Base-by-base conservation (phyloP, 1,140 invertebrate species). In the Spodoptera litura region DNA sequence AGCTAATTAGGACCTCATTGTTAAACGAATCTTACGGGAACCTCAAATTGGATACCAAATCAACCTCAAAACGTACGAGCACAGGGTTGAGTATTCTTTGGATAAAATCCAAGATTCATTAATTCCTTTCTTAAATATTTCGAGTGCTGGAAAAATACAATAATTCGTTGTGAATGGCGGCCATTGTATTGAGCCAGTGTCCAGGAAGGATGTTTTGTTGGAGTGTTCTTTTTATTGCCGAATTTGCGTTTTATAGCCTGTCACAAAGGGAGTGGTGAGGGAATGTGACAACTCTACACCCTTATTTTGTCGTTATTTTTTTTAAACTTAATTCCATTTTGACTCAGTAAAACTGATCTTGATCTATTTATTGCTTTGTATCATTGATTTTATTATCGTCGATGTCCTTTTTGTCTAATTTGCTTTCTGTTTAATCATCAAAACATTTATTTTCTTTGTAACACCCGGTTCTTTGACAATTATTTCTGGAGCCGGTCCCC, bases 161-260 rank as follows among this genome's bases (percentile, higher is more conserved):
- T 93, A 93, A 94, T 93, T 90, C 85, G 81, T 80, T 85, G 84
- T 90, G 93, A 93, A 93, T 93, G 84, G 90, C 85, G 81, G 86
- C 81, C 78, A 92, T 93, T 94, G 91, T 93, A 91, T 93, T 91
- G 90, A 92, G 88, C 87, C 91, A 89, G 89, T 94, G 93, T 94
- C 93, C 93, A 94, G 92, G 92, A 93, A 92, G 92, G 87, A 91
- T 93, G 91, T 93, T 94, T 92, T 91, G 89, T 89, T 86, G 85
- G 91, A 87, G 91, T 87, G 88, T 88, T 91, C 91, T 89, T 94
- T 94, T 94, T 94, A 94, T 93, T 93, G 91, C 89, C 87, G 89
- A 93, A 93, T 94, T 94, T 94, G 91, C 91, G 92, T 94, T 94
- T 94, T 94, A 94, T 92, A 88, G 91, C 76, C 87, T 88, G 90